Conservation (phyloP, 2,113 vertebrate genomes). For the Prietella phreatophila region DNA sequence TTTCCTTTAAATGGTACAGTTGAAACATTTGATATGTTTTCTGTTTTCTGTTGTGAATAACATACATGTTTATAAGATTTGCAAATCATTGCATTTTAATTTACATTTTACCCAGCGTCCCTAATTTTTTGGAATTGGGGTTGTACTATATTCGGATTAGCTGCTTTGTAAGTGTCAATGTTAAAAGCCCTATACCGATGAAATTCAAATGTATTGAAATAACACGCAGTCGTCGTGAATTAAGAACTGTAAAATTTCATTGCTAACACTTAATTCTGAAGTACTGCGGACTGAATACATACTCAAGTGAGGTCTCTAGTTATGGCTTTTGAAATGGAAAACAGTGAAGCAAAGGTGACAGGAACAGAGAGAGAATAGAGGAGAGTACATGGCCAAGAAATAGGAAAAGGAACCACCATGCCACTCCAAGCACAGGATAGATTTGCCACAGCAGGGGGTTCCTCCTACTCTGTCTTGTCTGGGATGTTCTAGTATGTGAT, state of each 20-base stretch:
- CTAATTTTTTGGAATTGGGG: no score
- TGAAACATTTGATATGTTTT: no score
- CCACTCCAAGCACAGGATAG: not conserved
- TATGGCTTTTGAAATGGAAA: slow-evolving; percentile 1
- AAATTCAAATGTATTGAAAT: not conserved
- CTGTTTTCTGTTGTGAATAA: no score
- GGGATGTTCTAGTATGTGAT: slow-evolving; percentile 10
- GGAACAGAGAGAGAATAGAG: not conserved
- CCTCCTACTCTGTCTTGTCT: slow-evolving; percentile 12
- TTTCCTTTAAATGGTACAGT: no score
- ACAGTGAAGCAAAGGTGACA: not conserved
- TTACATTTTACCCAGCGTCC: no score
- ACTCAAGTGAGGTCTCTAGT: not conserved
- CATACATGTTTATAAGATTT: no score
- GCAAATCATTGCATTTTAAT: no score
- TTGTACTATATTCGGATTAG: not conserved
- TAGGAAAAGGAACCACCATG: not conserved
- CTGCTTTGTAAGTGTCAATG: not conserved
- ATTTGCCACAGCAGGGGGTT: slow-evolving; percentile 6
- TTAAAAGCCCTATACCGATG: not conserved
- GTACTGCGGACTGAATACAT: not conserved
- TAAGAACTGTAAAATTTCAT: not conserved
- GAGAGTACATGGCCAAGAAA: not conserved
- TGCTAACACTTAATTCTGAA: slow-evolving; percentile 17
- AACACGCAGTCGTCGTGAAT: not conserved